Conservation (phyloP, 1,140 invertebrate species). For the Drosophila neocordata region DNA sequence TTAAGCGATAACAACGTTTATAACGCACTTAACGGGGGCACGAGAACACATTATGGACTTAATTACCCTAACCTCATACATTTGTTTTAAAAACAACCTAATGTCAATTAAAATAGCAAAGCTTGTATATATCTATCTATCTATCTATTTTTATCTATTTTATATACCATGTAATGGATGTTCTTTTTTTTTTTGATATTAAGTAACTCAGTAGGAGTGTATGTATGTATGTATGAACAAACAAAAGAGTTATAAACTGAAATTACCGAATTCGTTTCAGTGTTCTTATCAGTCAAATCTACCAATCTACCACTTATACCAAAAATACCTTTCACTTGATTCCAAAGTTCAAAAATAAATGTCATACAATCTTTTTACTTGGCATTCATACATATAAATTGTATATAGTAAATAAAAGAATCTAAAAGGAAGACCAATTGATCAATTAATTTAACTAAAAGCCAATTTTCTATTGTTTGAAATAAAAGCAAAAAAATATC, state of each 20-base stretch:
- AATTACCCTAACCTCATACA: too few relatives aligned
- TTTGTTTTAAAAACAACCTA: too few relatives aligned
- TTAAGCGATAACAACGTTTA: neutral
- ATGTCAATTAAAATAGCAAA: too few relatives aligned
- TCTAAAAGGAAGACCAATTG: too few relatives aligned
- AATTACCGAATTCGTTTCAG: constrained; percentile 2
- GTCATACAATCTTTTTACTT: neutral
- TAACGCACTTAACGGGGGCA: constrained; percentile 1
- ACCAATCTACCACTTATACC: neutral
- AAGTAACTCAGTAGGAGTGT: neutral
- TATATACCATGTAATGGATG: too few relatives aligned
- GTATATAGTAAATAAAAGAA: neutral
- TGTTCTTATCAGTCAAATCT: constrained; percentile 12
- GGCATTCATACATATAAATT: neutral
- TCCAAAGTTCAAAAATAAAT: constrained; percentile 7
- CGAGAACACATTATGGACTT: neutral
- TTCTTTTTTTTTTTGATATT: too few relatives aligned
- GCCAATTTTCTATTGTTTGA: neutral
- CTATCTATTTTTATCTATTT: too few relatives aligned
- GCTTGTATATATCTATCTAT: too few relatives aligned
- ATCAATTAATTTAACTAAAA: too few relatives aligned
- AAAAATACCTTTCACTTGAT: constrained; percentile 1
- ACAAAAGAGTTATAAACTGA: neutral
- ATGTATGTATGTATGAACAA: neutral
- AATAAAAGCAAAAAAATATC: neutral